Percentiles rank a stretch among this genome's conserved stretches.
phyloP scores from a whole-genome alignment of 2,797 vertebrate genomes.

The Poliocrania exsul region DNA sequence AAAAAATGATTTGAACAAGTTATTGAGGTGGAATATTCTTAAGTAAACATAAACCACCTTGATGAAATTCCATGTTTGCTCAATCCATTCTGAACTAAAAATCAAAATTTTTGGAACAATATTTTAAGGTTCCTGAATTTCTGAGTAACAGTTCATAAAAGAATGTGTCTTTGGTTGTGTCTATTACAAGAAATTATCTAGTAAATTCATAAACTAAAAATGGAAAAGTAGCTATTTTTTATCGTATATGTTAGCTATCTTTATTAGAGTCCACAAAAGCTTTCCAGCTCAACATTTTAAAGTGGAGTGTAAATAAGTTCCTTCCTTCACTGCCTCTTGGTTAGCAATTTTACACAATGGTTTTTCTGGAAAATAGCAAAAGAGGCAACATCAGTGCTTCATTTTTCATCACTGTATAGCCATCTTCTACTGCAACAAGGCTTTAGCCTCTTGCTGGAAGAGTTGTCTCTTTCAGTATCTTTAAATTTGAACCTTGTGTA shows the following conservation, averaged over 20 bases:
- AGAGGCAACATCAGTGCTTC: fast-evolving
- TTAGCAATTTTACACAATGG: background rate
- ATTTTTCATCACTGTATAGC: background rate
- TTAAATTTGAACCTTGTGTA: background rate
- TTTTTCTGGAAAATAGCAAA: background rate
- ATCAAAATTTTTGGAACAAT: fast-evolving
- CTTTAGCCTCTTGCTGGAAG: background rate
- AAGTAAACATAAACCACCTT: background rate
- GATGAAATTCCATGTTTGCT: background rate
- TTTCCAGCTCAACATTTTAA: background rate
- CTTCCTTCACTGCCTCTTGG: background rate
- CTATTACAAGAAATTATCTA: background rate
- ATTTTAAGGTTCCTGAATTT: background rate
- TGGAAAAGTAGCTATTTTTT: background rate
- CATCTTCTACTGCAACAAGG: background rate
- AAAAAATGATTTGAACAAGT: background rate
- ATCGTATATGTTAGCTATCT: background rate
- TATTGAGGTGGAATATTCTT: background rate
- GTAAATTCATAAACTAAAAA: background rate
- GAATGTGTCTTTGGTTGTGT: background rate
- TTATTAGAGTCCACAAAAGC: background rate
- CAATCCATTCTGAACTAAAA: background rate
- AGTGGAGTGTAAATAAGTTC: background rate
- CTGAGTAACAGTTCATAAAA: background rate
- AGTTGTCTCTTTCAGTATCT: background rate